phyloP scores from a whole-genome alignment of 2,888 invertebrate genomes.

The Hedychridium roseum region DNA sequence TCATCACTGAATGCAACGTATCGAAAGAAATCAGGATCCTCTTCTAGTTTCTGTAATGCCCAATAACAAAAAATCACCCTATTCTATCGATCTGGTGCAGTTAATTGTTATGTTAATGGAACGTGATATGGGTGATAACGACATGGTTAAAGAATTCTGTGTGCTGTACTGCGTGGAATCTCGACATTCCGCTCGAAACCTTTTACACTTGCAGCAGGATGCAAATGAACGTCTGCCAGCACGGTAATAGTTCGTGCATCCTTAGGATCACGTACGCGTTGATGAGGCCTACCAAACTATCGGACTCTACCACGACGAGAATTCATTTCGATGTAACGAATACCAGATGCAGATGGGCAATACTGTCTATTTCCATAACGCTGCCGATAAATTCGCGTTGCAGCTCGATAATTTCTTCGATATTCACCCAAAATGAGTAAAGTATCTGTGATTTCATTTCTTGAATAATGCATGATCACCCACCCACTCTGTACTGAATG shows the following conservation, averaged over 20 bases:
- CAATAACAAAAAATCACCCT: constrained; percentile 17
- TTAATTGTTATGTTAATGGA: constrained; percentile 11
- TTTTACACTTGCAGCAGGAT: constrained; percentile 12
- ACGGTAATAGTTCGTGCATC: constrained; percentile 8
- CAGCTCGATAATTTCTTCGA: constrained; percentile 8
- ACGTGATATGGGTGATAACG: constrained; percentile 16
- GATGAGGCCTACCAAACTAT: not conserved
- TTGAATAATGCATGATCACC: too few species aligned
- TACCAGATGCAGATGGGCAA: constrained; percentile 6
- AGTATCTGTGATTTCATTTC: constrained; percentile 22
- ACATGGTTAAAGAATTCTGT: constrained; percentile 14
- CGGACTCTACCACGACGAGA: constrained; percentile 4
- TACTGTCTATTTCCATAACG: constrained; percentile 13
- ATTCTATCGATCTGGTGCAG: constrained; percentile 3
- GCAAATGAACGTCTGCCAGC: constrained; percentile 4
- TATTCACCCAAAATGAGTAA: constrained; percentile 17
- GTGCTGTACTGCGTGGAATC: constrained; percentile 12
- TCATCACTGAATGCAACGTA: constrained; percentile 1
- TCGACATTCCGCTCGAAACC: constrained; percentile 14
- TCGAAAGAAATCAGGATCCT: not conserved
- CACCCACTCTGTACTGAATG: too few species aligned
- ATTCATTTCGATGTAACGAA: constrained; percentile 1
- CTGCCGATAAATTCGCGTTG: constrained; percentile 10
- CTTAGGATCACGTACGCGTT: constrained; percentile 5
- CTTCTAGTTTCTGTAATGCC: not conserved